phyloP scores from a whole-genome alignment of 2,888 invertebrate species.

The Netelia inedita region DNA sequence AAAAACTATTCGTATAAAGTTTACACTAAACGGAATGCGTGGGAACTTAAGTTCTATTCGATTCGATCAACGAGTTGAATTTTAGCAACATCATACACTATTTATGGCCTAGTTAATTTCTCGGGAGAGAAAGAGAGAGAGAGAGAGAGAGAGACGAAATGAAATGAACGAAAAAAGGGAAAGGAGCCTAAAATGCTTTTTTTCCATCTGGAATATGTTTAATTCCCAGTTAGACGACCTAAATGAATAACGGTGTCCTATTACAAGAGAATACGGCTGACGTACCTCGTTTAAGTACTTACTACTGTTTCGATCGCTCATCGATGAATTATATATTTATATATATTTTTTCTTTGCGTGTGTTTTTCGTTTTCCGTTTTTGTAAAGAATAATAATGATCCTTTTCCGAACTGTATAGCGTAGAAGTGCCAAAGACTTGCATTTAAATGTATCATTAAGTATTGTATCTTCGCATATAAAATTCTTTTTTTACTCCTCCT shows the following conservation, averaged over 20 bases:
- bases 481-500: slow-evolving; percentile 43
- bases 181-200: slow-evolving; percentile 36
- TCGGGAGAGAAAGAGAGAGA: not conserved
- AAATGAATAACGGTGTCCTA: slow-evolving; percentile 61
- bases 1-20: slow-evolving; percentile 34
- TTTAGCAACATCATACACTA: slow-evolving; percentile 32
- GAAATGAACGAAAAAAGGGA: slow-evolving; percentile 56
- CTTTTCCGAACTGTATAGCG: slow-evolving; percentile 67
- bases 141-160: slow-evolving; percentile 69
- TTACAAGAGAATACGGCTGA: slow-evolving; percentile 58
- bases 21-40: slow-evolving; percentile 33
- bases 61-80: slow-evolving; percentile 38
- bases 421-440: slow-evolving; percentile 83
- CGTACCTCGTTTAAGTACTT: slow-evolving; percentile 67
- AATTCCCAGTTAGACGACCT: slow-evolving; percentile 44
- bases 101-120: slow-evolving; percentile 43
- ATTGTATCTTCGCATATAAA: slow-evolving; percentile 68
- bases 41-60: slow-evolving; percentile 32
- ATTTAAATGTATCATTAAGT: slow-evolving; percentile 79
- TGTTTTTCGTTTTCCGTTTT: slow-evolving; percentile 39
- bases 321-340: slow-evolving; percentile 21
- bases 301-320: slow-evolving; percentile 31
- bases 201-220: slow-evolving; percentile 37
- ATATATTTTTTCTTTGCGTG: slow-evolving; percentile 2
- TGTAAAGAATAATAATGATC: slow-evolving; percentile 43